phyloP scores from a whole-genome alignment of 2,113 vertebrate species.

The Varanus komodoensis region DNA sequence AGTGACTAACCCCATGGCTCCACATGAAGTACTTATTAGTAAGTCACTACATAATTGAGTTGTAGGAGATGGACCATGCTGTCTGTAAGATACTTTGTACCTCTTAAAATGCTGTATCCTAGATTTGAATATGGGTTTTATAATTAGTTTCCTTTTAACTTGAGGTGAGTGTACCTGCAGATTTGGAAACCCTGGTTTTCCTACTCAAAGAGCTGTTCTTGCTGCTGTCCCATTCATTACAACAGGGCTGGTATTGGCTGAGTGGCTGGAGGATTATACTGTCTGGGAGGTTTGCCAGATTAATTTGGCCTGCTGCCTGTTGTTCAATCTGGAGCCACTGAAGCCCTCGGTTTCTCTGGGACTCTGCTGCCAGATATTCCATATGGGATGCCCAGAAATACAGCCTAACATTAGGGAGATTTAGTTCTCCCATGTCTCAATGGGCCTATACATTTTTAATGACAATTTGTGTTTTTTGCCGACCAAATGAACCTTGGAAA shows the following conservation, averaged over 20 bases:
- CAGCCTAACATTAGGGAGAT: constrained; percentile 45
- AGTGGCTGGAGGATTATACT: constrained; percentile 41
- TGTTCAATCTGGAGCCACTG: constrained; percentile 52
- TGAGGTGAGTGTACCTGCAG: constrained; percentile 40
- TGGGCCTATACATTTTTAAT: constrained; percentile 66
- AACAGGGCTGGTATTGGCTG: constrained; percentile 24
- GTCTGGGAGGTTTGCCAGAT: constrained; percentile 60
- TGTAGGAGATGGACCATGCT: not conserved
- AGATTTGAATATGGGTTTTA: accelerated
- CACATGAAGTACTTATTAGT: not conserved
- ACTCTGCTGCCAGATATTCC: constrained; percentile 64
- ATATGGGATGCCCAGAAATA: constrained; percentile 73
- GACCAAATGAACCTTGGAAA: constrained; percentile 67
- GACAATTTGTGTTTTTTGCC: constrained; percentile 48
- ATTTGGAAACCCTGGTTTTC: constrained; percentile 14
- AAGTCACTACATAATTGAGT: not conserved
- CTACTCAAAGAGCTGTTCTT: constrained; percentile 10
- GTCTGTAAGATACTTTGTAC: not conserved
- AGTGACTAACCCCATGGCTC: not conserved
- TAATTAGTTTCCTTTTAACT: not conserved
- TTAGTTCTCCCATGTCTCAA: constrained; percentile 50
- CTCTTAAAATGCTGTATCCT: not conserved
- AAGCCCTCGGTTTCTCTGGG: constrained; percentile 49
- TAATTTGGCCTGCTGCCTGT: constrained; percentile 55
- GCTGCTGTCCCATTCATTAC: constrained; percentile 26